phyloP scores from a whole-genome alignment of 2,113 vertebrate genomes.

The Corvus cornix region DNA sequence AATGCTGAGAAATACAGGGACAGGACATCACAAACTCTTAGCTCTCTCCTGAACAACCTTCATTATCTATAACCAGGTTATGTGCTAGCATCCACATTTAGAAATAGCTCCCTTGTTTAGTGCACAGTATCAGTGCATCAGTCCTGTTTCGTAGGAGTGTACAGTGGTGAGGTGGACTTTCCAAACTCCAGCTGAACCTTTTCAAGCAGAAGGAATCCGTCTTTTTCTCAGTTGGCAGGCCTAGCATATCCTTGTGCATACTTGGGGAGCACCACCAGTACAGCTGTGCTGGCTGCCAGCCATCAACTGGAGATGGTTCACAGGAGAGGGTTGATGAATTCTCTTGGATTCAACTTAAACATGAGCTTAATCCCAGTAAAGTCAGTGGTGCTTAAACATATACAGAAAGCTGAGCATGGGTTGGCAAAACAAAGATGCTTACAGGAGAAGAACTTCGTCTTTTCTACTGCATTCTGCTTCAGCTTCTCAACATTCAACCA shows the following conservation, averaged over 20 bases:
- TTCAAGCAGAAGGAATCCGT: neutral
- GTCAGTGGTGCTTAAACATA: neutral
- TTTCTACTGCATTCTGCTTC: neutral
- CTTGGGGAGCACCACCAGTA: neutral
- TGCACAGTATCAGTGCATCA: neutral
- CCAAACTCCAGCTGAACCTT: neutral
- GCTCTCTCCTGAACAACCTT: neutral
- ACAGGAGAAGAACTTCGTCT: neutral
- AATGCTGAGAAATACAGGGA: neutral
- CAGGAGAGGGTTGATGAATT: neutral
- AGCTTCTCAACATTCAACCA: neutral
- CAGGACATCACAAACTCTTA: neutral
- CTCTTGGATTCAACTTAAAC: neutral
- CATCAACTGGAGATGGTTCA: neutral
- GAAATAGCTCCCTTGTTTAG: neutral
- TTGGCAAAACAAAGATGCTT: neutral
- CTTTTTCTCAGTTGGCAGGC: neutral
- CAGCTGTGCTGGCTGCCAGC: constrained; percentile 12
- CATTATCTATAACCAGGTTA: neutral
- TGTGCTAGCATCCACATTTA: neutral
- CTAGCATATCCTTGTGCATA: neutral
- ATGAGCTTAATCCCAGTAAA: neutral
- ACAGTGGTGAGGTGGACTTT: neutral
- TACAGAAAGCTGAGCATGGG: neutral
- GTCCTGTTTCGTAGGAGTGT: neutral